phyloP scores from a whole-genome alignment of 2,888 invertebrate species.

The Caenorhabditis sp. region DNA sequence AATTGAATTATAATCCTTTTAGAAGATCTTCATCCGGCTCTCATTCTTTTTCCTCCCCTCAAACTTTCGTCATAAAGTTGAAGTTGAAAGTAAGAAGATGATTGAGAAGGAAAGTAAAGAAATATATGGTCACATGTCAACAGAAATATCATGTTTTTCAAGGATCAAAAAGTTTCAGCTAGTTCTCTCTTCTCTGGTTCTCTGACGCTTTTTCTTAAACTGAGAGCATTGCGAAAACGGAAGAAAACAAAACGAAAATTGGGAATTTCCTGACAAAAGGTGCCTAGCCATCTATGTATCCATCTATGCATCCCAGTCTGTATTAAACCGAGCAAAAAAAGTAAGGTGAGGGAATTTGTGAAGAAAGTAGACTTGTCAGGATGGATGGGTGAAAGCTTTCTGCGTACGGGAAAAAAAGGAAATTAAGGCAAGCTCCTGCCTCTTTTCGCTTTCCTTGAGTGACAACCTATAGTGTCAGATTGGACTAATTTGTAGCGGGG shows the following conservation, averaged over 20 bases:
- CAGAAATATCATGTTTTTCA: neutral
- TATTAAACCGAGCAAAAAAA: conserved; percentile 45
- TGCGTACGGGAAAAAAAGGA: conserved; percentile 29
- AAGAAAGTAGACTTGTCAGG: conserved; percentile 38
- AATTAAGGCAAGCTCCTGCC: conserved; percentile 49
- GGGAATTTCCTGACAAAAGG: conserved; percentile 51
- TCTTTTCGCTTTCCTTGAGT: conserved; percentile 46
- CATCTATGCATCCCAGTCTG: conserved; percentile 6
- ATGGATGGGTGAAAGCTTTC: conserved; percentile 44
- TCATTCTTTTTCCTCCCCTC: conserved; percentile 16
- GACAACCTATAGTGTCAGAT: conserved; percentile 63
- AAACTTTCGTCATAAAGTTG: conserved; percentile 30
- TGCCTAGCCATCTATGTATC: neutral
- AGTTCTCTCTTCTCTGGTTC: conserved; percentile 3
- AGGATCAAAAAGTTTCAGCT: conserved; percentile 6
- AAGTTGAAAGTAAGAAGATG: conserved; percentile 30
- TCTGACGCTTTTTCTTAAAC: conserved; percentile 13
- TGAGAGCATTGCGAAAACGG: neutral
- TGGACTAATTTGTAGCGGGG: conserved; percentile 59
- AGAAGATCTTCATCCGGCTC: conserved; percentile 52
- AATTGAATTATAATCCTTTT: conserved; percentile 60
- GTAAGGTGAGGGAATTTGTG: conserved; percentile 2
- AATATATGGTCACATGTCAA: conserved; percentile 1
- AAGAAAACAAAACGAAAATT: conserved; percentile 46
- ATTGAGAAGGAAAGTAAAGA: conserved; percentile 7